Base-by-base conservation (phyloP, 2,888 invertebrate species). In the Chloromyia formosa region DNA sequence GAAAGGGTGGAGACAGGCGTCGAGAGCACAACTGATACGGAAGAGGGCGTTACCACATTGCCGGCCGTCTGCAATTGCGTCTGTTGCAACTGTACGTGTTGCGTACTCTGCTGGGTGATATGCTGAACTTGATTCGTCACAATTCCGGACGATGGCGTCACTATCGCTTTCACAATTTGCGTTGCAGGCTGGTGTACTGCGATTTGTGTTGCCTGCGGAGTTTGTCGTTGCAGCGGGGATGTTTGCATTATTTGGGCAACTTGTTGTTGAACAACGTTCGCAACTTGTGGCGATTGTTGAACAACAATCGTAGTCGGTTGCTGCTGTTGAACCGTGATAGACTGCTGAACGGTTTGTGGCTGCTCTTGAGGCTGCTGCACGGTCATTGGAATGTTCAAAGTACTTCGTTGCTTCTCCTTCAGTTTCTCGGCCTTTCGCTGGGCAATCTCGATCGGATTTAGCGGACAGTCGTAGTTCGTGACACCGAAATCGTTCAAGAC, bases 401-500 rank as follows among this genome's bases (percentile, higher is more conserved):
- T 86, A 76, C 90, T 90, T 77, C 91, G 88, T 84, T 95, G 94
- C 82, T 95, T 96, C 81, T 93, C 91, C 12, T 94, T 81, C 78
- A 96, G 90, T 80, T 96, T 90, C 81, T 96, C 96, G 16, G 94
- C 94, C 81, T 95, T 89, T 75, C 91, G 89, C 27, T 89, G 86
- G 16, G 94, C 95, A 71, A 95, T 92, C 80, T 94, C 94, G 79
- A 92, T 89, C 0, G 97, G 96, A 78, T 91, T 88, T 68, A 94
- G 87, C 5, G 97, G 96, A 82, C 89, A 89, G 81, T 97, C 97
- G 82, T 95, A 93, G 80, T 91, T 92, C 77, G 88, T 88, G 76
- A 98, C 93, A 45, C 94, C 94, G 82, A 91, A 92, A 79, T 96
- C 96, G 75, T 90, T 90, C 80, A 97, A 86, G 76, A 95, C 91